Evolutionary conservation across 1,140 invertebrate species (phyloP).

Genomic region (Magallana ariakensis): DNA sequence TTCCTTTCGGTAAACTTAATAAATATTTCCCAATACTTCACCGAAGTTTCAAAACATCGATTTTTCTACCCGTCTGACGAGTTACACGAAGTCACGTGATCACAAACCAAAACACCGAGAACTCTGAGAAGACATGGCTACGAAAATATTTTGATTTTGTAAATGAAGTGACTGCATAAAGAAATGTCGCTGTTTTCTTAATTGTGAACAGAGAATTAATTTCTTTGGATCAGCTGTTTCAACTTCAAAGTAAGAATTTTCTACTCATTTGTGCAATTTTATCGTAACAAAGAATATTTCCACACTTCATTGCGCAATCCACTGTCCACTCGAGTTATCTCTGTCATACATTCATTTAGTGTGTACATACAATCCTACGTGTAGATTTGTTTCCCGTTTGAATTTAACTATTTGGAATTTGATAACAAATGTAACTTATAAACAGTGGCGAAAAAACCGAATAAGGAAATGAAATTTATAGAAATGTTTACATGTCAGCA

Average conservation of each 20-base stretch:
- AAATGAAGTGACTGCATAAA: background rate
- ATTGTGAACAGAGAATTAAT: background rate
- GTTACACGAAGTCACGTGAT: conserved; percentile 10
- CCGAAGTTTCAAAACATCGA: too few relatives aligned
- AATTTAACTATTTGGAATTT: too few relatives aligned
- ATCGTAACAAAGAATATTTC: background rate
- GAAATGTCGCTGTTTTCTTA: background rate
- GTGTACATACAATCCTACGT: too few relatives aligned
- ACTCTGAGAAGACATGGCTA: background rate
- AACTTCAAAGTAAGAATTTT: too few relatives aligned
- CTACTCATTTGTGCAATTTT: background rate
- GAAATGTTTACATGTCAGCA: too few relatives aligned
- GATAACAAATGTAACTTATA: too few relatives aligned
- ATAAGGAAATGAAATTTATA: too few relatives aligned
- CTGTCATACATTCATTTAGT: background rate
- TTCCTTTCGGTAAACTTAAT: too few relatives aligned
- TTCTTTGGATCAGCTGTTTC: too few relatives aligned
- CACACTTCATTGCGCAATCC: background rate
- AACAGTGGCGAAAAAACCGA: too few relatives aligned
- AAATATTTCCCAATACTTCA: too few relatives aligned
- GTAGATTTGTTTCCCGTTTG: too few relatives aligned
- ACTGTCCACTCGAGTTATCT: background rate
- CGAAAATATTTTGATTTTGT: background rate
- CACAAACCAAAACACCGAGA: background rate
- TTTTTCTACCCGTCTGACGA: background rate